A percentile compares a stretch with the other conserved stretches of the same genome.
Evolutionary conservation across 2,113 vertebrate species (phyloP).

Genomic region (Peromyscus californicus): DNA sequence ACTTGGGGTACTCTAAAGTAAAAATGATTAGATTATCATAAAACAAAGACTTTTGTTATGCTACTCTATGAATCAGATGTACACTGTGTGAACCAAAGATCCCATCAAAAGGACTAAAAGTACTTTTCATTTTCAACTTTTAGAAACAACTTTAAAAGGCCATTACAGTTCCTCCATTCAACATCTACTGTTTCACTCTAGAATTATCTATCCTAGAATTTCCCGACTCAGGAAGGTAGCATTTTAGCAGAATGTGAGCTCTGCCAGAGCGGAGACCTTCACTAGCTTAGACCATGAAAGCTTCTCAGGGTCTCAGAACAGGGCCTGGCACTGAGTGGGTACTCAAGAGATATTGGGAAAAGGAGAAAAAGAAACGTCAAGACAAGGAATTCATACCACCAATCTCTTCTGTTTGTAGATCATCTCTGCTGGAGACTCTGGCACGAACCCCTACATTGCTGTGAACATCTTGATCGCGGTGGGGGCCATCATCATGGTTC

Average conservation of each 20-base stretch:
- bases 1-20: background rate
- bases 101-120: background rate
- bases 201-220: background rate
- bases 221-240: background rate
- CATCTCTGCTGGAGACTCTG: fast-evolving
- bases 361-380: conserved; percentile 4
- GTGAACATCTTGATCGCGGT: conserved; percentile 87
- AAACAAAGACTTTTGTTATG: background rate
- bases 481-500: conserved; percentile 91
- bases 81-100: conserved; percentile 44
- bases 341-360: background rate
- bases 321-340: background rate
- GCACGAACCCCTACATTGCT: fast-evolving
- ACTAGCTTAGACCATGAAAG: background rate
- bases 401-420: conserved; percentile 61
- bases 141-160: background rate
- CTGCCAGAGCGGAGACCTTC: background rate
- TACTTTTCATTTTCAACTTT: conserved; percentile 21
- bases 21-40: background rate
- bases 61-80: background rate
- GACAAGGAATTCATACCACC: background rate
- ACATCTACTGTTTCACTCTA: background rate
- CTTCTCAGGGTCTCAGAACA: background rate
- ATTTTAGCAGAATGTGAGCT: background rate
- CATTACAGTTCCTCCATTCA: background rate